Evolutionary conservation across 92 coral and sea anemone genomes (phyloP).

Genomic region (Parazoanthus swiftii): DNA sequence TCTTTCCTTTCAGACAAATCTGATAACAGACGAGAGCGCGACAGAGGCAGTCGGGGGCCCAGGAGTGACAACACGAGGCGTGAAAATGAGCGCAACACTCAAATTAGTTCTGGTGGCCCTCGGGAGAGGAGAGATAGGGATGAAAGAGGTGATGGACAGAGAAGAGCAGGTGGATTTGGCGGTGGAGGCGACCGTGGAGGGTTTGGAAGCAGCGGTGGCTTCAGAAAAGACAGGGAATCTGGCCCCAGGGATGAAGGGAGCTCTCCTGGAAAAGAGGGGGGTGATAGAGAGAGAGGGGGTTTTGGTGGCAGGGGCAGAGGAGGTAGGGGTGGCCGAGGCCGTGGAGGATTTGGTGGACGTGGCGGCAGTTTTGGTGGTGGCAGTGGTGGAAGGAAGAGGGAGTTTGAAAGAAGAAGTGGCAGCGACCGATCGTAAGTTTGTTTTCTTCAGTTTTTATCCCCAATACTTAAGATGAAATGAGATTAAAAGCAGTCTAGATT

Average conservation of each 20-base stretch:
- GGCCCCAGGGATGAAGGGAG: slow-evolving; percentile 65
- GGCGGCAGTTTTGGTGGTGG: slow-evolving; percentile 77
- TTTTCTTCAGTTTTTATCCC: neutral
- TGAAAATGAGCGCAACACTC: slow-evolving; percentile 93
- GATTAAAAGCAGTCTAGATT: no score
- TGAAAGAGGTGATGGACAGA: slow-evolving; percentile 78
- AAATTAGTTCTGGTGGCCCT: slow-evolving; percentile 81
- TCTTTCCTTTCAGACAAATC: slow-evolving; percentile 46
- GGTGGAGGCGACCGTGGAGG: slow-evolving; percentile 58
- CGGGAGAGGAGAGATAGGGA: slow-evolving; percentile 73
- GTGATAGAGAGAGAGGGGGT: slow-evolving; percentile 68
- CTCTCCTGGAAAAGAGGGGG: slow-evolving; percentile 81
- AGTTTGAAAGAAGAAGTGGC: slow-evolving; percentile 97
- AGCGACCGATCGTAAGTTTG: slow-evolving; percentile 94
- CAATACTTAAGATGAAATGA: no score
- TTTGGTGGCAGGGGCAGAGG: slow-evolving; percentile 73
- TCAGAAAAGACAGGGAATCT: slow-evolving; percentile 67
- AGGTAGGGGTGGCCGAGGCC: slow-evolving; percentile 72
- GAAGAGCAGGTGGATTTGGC: slow-evolving; percentile 65
- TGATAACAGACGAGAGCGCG: slow-evolving; percentile 50
- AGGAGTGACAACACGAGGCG: slow-evolving; percentile 80
- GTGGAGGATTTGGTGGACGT: slow-evolving; percentile 71
- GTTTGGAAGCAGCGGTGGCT: slow-evolving; percentile 57
- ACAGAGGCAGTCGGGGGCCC: slow-evolving; percentile 73
- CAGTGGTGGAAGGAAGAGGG: slow-evolving; percentile 87